Percentiles rank a stretch among this genome's conserved stretches.
These are phyloP conservation scores for Neuroterus valhalla DNA, from an alignment of 1,140 invertebrate species.

Conservation along the genomic window DNA sequence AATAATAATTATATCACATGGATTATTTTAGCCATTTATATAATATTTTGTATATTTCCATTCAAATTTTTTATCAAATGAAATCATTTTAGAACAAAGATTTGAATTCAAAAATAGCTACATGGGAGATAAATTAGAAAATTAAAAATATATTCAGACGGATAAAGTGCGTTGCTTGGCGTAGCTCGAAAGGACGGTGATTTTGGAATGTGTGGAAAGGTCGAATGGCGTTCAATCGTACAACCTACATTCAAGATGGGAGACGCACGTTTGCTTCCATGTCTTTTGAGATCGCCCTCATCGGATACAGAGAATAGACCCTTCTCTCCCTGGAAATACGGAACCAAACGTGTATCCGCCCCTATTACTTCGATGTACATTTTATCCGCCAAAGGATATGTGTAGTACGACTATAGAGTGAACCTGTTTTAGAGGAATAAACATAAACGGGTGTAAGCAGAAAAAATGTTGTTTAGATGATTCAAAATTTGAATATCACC, in stretches of 20 bases:
- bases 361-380: constrained; percentile 19
- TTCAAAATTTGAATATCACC: no score
- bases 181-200: background rate
- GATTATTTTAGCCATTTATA: no score
- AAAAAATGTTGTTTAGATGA: no score
- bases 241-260: constrained; percentile 45
- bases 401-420: constrained; percentile 22
- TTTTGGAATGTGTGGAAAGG: background rate
- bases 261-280: constrained; percentile 49
- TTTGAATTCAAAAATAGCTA: no score
- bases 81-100: no score
- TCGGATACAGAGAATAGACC: constrained; percentile 59
- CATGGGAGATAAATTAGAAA: background rate
- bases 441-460: no score
- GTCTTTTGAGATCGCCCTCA: constrained; percentile 42
- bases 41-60: no score
- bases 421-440: no score
- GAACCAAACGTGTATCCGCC: constrained; percentile 48
- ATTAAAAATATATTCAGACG: background rate
- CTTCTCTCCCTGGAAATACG: constrained; percentile 64
- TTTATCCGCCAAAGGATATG: constrained; percentile 36
- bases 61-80: no score
- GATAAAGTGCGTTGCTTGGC: background rate
- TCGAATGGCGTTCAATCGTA: background rate
- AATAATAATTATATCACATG: no score